Base-by-base conservation (phyloP, 2,888 invertebrate species). In the Leptothorax acervorum region DNA sequence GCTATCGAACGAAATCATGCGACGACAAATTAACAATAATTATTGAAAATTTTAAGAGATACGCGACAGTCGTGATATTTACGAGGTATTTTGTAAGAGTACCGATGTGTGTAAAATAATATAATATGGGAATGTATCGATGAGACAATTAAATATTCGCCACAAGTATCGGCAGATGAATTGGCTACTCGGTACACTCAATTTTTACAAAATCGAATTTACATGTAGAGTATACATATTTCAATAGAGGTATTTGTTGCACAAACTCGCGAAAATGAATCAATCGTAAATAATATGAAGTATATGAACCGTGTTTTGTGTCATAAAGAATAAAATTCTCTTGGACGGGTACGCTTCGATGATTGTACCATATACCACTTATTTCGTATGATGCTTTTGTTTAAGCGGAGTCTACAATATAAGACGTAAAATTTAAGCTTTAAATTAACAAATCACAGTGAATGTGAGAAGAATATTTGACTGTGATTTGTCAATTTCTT, bases 371-470 rank as follows among this genome's bases (percentile, higher is more conserved):
- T 42, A 60, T 42, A 60, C 18, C 23, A 11, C 23, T 23, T n/a
- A 45, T 78, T 79, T 45, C 2, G 11, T 55, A 42, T n/a, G n/a
- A 66, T n/a, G 42, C 35, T 60, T 79, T 62, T 48, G 18, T 28
- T 79, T 23, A 23, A 23, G 23, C 23, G 23, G 23, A 23, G 23
- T 23, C 23, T 23, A 23, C 23, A 23, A 23, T 23, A 0, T 23
- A 23, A 23, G 23, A 0, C 23, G 23, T 23, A 23, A 23, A 23
- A 23, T 23, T 23, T 23, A 23, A 23, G 23, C 23, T 23, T 23
- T 23, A 23, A 23, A 23, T 23, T 23, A 23, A 23, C 23, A 23
- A 23, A 23, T 23, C 23, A 23, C 23, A 23, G 23, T 23, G 23
- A 23, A 23, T 23, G 23, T 23, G 23, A 23, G 23, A 23, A 23